Evolutionary conservation across 2,113 vertebrate species (phyloP).

Genomic region (Pimephales promelas): DNA sequence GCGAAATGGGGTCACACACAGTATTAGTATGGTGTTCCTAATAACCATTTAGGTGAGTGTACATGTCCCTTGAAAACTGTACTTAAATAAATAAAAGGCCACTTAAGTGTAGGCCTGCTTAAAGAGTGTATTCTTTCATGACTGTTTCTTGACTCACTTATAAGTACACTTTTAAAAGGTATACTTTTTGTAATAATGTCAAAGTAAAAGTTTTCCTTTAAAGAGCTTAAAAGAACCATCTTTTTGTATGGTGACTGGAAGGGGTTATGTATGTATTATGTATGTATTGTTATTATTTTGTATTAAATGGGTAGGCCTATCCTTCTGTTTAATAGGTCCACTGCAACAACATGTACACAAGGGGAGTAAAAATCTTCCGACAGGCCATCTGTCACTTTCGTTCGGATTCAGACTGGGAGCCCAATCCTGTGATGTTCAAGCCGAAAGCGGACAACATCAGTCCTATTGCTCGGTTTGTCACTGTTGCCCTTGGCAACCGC

Average conservation of each 20-base stretch:
- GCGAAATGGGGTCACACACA: too few relatives aligned
- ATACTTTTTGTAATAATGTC: background rate
- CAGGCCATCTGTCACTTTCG: constrained; percentile 92
- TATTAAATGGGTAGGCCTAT: background rate
- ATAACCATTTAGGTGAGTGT: too few relatives aligned
- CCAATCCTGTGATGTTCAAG: constrained; percentile 78
- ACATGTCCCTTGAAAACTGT: background rate
- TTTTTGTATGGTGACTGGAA: background rate
- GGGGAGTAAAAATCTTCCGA: constrained; percentile 90
- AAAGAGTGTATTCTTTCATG: too few relatives aligned
- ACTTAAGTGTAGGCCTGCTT: too few relatives aligned
- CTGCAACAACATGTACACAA: constrained; percentile 95
- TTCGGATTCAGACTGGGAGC: constrained; percentile 87
- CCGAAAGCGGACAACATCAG: constrained; percentile 82
- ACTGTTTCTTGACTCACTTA: too few relatives aligned
- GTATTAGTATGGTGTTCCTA: too few relatives aligned
- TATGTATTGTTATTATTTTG: background rate
- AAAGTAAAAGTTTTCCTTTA: background rate
- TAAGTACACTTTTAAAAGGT: too few relatives aligned
- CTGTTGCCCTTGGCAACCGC: constrained; percentile 86
- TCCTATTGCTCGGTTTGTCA: constrained; percentile 90
- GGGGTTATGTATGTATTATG: too few relatives aligned
- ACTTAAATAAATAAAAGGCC: too few relatives aligned
- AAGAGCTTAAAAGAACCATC: too few relatives aligned
- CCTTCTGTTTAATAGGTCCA: constrained; percentile 81